These are phyloP conservation scores for Cyclophora albipunctata DNA, from an alignment of 2,888 invertebrate genomes.

Conservation along the genomic window DNA sequence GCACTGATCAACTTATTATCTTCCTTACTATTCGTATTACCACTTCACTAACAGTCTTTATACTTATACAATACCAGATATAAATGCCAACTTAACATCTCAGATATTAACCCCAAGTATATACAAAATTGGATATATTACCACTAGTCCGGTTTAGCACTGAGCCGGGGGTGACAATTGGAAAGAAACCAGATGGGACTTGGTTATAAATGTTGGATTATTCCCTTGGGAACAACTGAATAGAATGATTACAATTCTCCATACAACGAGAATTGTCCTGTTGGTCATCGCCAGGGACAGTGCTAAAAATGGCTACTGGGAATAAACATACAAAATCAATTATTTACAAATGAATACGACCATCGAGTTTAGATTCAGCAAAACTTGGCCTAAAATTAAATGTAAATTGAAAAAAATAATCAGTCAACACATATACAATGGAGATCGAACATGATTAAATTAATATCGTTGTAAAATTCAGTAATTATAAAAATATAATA, in stretches of 20 bases:
- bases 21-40: conserved; percentile 5
- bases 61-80: conserved; percentile 18
- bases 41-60: conserved; percentile 28
- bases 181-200: too few species aligned
- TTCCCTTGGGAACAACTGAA: too few species aligned
- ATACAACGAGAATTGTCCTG: too few species aligned
- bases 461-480: conserved; percentile 38
- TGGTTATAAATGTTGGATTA: too few species aligned
- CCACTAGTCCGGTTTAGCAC: too few species aligned
- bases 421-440: conserved; percentile 47
- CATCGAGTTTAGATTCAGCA: not conserved
- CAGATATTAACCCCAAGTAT: conserved; percentile 23
- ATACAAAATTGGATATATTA: conserved; percentile 35
- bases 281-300: too few species aligned
- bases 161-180: too few species aligned
- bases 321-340: conserved; percentile 5
- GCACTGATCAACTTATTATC: conserved; percentile 11
- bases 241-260: too few species aligned
- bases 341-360: conserved; percentile 29
- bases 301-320: too few species aligned
- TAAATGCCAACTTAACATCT: conserved; percentile 18
- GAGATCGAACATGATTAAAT: conserved; percentile 42
- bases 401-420: conserved; percentile 30
- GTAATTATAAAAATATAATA: conserved; percentile 41
- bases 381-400: conserved; percentile 25